Evolutionary conservation across 2,888 invertebrate genomes (phyloP).

Genomic region (Polydrusus cervinus): DNA sequence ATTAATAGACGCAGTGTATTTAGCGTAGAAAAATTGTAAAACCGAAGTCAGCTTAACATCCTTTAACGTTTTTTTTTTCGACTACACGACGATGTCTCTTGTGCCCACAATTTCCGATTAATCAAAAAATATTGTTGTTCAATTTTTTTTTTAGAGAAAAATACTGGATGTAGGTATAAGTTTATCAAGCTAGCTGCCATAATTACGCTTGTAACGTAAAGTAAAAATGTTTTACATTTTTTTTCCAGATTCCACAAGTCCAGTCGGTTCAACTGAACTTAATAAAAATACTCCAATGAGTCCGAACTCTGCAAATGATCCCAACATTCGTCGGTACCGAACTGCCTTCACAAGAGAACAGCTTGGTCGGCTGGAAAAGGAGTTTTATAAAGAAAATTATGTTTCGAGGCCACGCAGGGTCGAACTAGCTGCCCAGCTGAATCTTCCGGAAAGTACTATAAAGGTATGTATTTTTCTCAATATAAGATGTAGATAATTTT

Average conservation of each 20-base stretch:
- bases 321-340: constrained; percentile 89
- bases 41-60: too few relatives aligned
- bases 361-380: constrained; percentile 91
- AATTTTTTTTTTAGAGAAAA: too few relatives aligned
- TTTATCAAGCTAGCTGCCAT: too few relatives aligned
- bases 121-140: too few relatives aligned
- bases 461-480: constrained; percentile 80
- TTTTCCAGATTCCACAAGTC: constrained; percentile 72
- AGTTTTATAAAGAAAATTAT: constrained; percentile 97
- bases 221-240: background rate
- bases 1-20: too few relatives aligned
- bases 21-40: too few relatives aligned
- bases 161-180: too few relatives aligned
- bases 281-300: constrained; percentile 58
- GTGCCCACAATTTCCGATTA: too few relatives aligned
- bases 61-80: too few relatives aligned
- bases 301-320: constrained; percentile 71
- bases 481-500: too few relatives aligned
- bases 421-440: constrained; percentile 93
- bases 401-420: constrained; percentile 96
- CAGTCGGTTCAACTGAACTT: constrained; percentile 61
- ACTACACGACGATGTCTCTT: too few relatives aligned
- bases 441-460: constrained; percentile 97
- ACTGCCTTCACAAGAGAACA: constrained; percentile 98
- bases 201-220: background rate